phyloP scores from a whole-genome alignment of 2,797 vertebrate species.

The Anolis apletophallus region DNA sequence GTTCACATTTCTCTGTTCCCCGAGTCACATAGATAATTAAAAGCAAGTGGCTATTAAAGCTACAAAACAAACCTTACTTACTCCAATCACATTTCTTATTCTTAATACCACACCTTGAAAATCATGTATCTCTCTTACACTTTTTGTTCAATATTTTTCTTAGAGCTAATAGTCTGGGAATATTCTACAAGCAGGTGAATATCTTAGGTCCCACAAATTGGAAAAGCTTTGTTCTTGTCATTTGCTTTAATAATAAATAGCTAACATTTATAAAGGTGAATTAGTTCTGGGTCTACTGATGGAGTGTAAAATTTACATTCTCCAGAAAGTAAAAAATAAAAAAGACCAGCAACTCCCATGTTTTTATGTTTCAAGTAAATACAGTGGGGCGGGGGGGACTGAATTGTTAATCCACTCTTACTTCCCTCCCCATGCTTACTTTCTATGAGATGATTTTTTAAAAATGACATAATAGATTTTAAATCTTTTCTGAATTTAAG shows the following conservation, averaged over 20 bases:
- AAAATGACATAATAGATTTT: background rate
- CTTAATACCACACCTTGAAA: background rate
- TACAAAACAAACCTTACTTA: background rate
- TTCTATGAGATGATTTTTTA: background rate
- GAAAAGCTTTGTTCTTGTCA: background rate
- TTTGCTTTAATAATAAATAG: background rate
- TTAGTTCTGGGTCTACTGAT: background rate
- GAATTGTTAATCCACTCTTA: background rate
- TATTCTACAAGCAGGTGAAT: background rate
- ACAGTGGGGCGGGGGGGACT: background rate
- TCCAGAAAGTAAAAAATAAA: background rate
- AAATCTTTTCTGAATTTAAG: slow-evolving; percentile 60
- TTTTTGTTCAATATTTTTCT: background rate
- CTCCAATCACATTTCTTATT: background rate
- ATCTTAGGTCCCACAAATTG: background rate
- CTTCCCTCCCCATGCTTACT: background rate
- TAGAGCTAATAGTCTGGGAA: background rate
- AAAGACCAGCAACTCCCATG: background rate
- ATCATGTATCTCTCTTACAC: background rate
- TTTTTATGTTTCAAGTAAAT: background rate
- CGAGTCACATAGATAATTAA: background rate
- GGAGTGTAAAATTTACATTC: background rate
- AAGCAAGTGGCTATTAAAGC: background rate
- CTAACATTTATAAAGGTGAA: background rate
- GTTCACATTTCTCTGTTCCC: background rate